Base-by-base conservation (phyloP, 2,888 invertebrate species). In the Erebia ligea region DNA sequence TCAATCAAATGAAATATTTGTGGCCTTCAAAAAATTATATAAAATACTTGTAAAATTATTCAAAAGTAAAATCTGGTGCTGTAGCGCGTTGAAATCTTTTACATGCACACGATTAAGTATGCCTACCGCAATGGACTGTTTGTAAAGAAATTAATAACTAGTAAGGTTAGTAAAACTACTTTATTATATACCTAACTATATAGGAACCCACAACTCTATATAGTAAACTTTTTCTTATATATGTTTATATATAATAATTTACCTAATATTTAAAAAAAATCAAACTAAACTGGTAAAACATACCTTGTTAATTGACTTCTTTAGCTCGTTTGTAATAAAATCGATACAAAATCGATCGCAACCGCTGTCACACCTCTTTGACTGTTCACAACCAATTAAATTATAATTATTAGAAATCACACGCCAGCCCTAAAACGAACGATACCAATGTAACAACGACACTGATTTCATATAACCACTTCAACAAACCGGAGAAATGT, bases 401-500 rank as follows among this genome's bases (percentile, higher is more conserved):
- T 82, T 81, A 76, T 82, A 85, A 85, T 80, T 78, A 84, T 85
- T 84, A 81, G 80, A 85, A 86, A 84, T 79, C 82, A 82, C 75
- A 79, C 77, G 80, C 83, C 78, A 79, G 78, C 84, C 86, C 86
- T 88, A 86, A 87, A 88, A 89, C 83, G 86, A 82, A 86, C 90
- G 84, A 86, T 85, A 83, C 86, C 84, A 84, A 83, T 81, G 86
- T 87, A 86, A 82, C 83, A 84, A 79, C 85, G 79, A 86, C 86
- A 91, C 93, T 91, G 92, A 86, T 88, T 88, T 86, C 87, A 82
- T 82, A 82, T 80, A 80, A 81, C 86, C 79, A 78, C 79, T 71
- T 77, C 81, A 76, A 81, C 81, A 82, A 79, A 84, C 83, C 85
- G 81, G 88, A 91, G 93, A 92, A 93, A 92, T 91, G 90, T 87